Percentiles rank a stretch among this genome's conserved stretches.
Evolutionary conservation across 53 echinoderm and acorn worm genomes (phyloP).

Genomic region (Astropecten irregularis): DNA sequence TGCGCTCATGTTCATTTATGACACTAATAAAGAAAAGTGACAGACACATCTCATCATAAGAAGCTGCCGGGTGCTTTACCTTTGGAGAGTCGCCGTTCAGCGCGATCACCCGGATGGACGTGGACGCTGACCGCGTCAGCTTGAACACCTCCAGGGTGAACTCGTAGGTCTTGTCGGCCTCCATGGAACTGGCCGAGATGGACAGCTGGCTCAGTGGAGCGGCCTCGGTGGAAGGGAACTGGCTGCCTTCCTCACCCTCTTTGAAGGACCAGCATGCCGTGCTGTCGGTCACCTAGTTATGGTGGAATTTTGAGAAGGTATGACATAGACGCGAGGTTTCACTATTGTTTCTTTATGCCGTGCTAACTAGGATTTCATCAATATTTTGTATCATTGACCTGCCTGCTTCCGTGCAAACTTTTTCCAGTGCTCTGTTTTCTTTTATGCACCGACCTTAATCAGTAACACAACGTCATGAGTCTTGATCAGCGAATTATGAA

Average conservation of each 20-base stretch:
- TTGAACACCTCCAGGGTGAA: constrained; percentile 74
- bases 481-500: no score
- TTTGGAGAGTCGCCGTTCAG: constrained; percentile 74
- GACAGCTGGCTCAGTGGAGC: constrained; percentile 22
- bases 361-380: no score
- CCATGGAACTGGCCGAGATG: constrained; percentile 62
- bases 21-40: no score
- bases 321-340: neutral
- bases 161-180: constrained; percentile 68
- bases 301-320: neutral
- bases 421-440: no score
- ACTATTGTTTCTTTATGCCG: no score
- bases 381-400: no score
- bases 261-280: constrained; percentile 76
- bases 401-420: no score
- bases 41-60: no score
- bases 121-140: constrained; percentile 52
- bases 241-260: constrained; percentile 53
- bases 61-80: no score
- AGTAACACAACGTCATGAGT: no score
- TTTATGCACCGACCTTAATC: no score
- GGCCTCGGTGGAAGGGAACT: constrained; percentile 50
- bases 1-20: no score
- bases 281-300: constrained; percentile 60
- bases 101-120: constrained; percentile 62